These are phyloP conservation scores for Fragum fragum DNA, from an alignment of 2,888 invertebrate genomes.

Conservation along the genomic window DNA sequence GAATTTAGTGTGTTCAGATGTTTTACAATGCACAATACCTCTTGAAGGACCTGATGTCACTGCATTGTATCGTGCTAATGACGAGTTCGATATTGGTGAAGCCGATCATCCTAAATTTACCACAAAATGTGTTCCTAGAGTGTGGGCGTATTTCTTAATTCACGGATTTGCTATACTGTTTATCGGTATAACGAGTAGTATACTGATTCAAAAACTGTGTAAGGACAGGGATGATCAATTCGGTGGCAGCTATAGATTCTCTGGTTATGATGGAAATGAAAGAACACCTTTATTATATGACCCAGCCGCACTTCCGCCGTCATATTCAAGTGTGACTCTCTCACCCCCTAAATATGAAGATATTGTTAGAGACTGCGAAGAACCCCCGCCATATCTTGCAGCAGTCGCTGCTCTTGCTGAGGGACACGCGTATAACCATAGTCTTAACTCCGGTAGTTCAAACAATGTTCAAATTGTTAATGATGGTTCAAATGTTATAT, in stretches of 20 bases:
- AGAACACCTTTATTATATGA: conserved; percentile 47
- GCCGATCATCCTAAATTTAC: conserved; percentile 44
- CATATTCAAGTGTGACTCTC: conserved; percentile 35
- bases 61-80: conserved; percentile 41
- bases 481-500: neutral
- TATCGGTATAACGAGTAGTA: conserved; percentile 41
- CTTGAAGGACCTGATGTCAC: conserved; percentile 37
- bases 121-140: conserved; percentile 57
- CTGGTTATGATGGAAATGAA: conserved; percentile 29
- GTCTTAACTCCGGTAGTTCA: neutral
- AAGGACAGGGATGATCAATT: neutral
- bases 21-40: conserved; percentile 34
- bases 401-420: conserved; percentile 29
- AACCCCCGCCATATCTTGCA: conserved; percentile 37
- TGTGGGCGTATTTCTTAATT: conserved; percentile 57
- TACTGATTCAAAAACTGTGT: conserved; percentile 47
- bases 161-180: conserved; percentile 44
- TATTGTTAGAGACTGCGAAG: conserved; percentile 34
- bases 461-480: neutral
- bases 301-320: conserved; percentile 41
- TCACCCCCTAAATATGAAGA: conserved; percentile 63
- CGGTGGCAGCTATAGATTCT: neutral
- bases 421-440: neutral
- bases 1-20: conserved; percentile 35
- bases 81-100: conserved; percentile 50